Conservation (phyloP, 2,888 invertebrate species). For the Ectemnius cavifrons region DNA sequence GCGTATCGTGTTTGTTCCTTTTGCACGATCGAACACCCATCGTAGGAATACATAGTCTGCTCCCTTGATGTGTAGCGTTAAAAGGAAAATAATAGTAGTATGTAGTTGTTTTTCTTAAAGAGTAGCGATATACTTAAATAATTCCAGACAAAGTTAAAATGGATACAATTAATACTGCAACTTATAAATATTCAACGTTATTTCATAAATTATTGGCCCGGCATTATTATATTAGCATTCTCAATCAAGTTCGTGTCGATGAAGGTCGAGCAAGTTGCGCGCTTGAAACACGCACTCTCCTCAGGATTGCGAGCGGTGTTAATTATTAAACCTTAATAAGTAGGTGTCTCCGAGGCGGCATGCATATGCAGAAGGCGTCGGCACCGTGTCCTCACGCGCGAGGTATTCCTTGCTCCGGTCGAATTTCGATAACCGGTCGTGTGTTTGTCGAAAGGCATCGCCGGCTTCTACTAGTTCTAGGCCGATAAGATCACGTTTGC, state of each 20-base stretch:
- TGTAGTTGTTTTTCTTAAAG: neutral
- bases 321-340: conserved; percentile 1
- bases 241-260: too few species aligned
- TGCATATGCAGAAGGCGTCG: conserved; percentile 13
- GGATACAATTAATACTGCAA: too few species aligned
- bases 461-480: conserved; percentile 16
- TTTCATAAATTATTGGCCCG: too few species aligned
- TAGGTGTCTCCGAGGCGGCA: conserved; percentile 11
- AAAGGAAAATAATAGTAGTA: too few species aligned
- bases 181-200: too few species aligned
- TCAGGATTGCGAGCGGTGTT: neutral
- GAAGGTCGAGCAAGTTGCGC: neutral
- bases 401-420: conserved; percentile 20
- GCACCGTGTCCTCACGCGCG: neutral
- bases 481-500: conserved; percentile 50
- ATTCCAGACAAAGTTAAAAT: too few species aligned
- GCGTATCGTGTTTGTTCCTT: conserved; percentile 10
- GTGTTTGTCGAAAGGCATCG: conserved; percentile 52
- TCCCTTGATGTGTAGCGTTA: too few species aligned
- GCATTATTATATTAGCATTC: neutral
- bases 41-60: too few species aligned
- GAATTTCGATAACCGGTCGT: conserved; percentile 62
- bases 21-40: neutral
- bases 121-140: neutral
- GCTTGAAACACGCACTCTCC: neutral